Percentiles rank a stretch among this genome's conserved stretches.
These are phyloP conservation scores for Diorhabda elongata DNA, from an alignment of 1,140 invertebrate genomes.

Conservation along the genomic window DNA sequence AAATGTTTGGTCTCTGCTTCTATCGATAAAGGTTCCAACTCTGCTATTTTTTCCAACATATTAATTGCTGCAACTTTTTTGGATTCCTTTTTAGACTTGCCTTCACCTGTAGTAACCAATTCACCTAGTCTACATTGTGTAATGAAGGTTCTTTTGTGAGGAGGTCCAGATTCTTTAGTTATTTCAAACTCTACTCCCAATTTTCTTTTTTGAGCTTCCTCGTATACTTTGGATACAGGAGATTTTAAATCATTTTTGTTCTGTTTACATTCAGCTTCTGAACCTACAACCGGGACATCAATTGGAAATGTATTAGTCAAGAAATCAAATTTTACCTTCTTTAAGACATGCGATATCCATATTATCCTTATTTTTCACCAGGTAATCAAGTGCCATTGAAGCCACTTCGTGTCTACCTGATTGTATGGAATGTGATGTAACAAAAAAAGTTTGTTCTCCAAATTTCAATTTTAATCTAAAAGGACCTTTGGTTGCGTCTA, in stretches of 20 bases:
- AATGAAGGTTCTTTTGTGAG: constrained; percentile 35
- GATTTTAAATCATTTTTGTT: constrained; percentile 33
- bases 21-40: constrained; percentile 23
- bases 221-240: constrained; percentile 35
- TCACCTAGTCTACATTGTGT: constrained; percentile 33
- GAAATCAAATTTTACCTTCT: constrained; percentile 21
- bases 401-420: constrained; percentile 39
- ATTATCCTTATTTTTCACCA: constrained; percentile 23
- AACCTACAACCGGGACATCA: constrained; percentile 13
- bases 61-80: constrained; percentile 36
- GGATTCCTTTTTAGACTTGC: constrained; percentile 39
- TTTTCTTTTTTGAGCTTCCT: constrained; percentile 31
- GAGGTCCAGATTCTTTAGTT: constrained; percentile 30
- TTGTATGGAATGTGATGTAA: constrained; percentile 33
- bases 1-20: constrained; percentile 21
- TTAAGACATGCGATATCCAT: constrained; percentile 24
- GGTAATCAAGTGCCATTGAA: constrained; percentile 30
- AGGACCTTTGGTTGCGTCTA: constrained; percentile 28
- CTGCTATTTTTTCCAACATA: constrained; percentile 29
- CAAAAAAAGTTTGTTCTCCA: constrained; percentile 31
- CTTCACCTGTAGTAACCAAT: constrained; percentile 28
- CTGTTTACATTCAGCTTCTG: constrained; percentile 28
- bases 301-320: too few species aligned
- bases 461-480: constrained; percentile 35
- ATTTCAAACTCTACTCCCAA: constrained; percentile 34